These are phyloP conservation scores for Phymanthus crucifer DNA, from an alignment of 92 coral and sea anemone genomes.

Conservation along the genomic window DNA sequence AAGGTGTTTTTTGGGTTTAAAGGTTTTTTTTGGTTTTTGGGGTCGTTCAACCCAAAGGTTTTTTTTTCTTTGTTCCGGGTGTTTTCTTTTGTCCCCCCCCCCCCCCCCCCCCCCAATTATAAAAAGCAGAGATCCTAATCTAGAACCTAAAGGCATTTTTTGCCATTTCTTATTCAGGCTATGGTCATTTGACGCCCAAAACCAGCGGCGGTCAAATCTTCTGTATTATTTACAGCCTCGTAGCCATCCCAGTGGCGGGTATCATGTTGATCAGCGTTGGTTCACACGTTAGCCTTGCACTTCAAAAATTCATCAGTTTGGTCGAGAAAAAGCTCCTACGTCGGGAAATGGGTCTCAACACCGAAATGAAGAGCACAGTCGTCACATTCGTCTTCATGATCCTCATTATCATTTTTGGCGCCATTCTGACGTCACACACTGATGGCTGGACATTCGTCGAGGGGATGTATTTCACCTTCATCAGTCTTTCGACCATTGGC, in stretches of 20 bases:
- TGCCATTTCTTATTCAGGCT: constrained; percentile 57
- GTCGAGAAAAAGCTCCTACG: constrained; percentile 68
- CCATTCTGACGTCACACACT: constrained; percentile 82
- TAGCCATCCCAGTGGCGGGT: constrained; percentile 93
- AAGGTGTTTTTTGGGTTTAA: no score
- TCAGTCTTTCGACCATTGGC: constrained; percentile 92
- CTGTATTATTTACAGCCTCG: constrained; percentile 81
- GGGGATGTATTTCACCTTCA: constrained; percentile 87
- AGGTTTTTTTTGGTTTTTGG: no score
- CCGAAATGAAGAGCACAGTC: constrained; percentile 75
- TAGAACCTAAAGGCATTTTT: not conserved
- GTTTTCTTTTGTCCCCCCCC: no score
- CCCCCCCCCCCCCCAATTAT: no score
- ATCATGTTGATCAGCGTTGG: constrained; percentile 91
- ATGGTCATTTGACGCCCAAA: constrained; percentile 90
- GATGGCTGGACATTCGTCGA: constrained; percentile 91
- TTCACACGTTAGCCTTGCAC: constrained; percentile 76
- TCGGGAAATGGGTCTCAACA: constrained; percentile 60
- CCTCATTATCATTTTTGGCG: constrained; percentile 85
- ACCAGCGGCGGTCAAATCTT: constrained; percentile 87
- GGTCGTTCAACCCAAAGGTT: no score
- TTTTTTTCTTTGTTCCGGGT: no score
- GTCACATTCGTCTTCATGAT: constrained; percentile 81
- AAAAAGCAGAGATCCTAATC: no score
- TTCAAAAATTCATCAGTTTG: constrained; percentile 62